Base-by-base conservation (phyloP, 1,140 invertebrate species). In the Gonatopus flavifemur region DNA sequence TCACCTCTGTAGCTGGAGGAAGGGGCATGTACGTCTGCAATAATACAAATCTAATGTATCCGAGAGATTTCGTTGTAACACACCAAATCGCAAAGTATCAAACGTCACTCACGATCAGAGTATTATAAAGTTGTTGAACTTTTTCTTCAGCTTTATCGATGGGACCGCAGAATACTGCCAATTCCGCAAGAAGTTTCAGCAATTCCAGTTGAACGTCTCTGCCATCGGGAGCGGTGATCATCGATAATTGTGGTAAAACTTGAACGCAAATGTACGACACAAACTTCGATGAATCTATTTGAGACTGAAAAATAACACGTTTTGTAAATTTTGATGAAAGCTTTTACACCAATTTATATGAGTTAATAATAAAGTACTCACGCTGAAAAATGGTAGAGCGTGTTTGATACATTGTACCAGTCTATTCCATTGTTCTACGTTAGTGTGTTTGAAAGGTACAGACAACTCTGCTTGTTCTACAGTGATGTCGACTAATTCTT, bases 131-230 rank as follows among this genome's bases (percentile, higher is more conserved):
- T 37, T 84, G 80, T 62, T 88, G 83, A 40, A 94, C 82, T 77
- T 89, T 87, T 39, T 84, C 80, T 54, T 87, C 82, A 21, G 87
- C 79, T 66, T 90, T 88, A 21, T 91, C 88, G 33, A 93, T 70
- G 46, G 85, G 83, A 35, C 88, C 88, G 77, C 83, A 86, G 81
- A 87, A 84, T 58, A 86, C 81, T 48, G 84, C 84, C 41, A 96
- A 83, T 77, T 97, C 93, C 18, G 94, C 92, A 66, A 96, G 85
- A 24, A 92, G 80, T 75, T 94, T 93, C 18, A 98, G 77, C 44
- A 96, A 71, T 64, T 94, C 89, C 33, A 95, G 73, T 64, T 93
- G 88, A 8, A 84, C 72, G 65, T 91, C 85, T 54, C 82, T 82
- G 28, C 84, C 85, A 63, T 87, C 85, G 24, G 83, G 80, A 52